Base-by-base conservation (phyloP, 1,140 invertebrate genomes). In the Eulimnadia texana region DNA sequence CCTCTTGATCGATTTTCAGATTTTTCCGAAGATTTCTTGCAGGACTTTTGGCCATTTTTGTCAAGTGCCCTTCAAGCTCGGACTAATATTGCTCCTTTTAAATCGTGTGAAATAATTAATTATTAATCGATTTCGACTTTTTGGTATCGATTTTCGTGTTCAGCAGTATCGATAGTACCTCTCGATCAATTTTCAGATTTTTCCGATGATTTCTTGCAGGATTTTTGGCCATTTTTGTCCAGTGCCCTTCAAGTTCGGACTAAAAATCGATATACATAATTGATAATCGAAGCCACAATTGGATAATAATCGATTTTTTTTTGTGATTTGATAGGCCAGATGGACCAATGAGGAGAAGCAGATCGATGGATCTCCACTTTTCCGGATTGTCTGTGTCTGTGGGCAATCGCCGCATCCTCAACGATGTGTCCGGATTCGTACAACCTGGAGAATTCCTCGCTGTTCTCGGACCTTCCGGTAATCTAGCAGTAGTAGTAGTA, bases 401-500 rank as follows among this genome's bases (percentile, higher is more conserved):
- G 63, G 75, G 75, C 63, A 78, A 78, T 63, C 78, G 81, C 63
- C 74, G 75, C n/a, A 83, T 88, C 58, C 77, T 88, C 54, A 75
- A 78, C 64, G 81, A 85, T 72, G 80, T 89, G 66, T 83, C 80
- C 68, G 86, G 86, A 27, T 72, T 83, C 61, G 85, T 85, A 60
- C 79, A 81, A 67, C 86, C 87, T 3, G 87, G 88, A 50, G 83
- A 89, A 71, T 74, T 91, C 20, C 72, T 90, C 63, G 88, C 86
- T 63, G 81, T 90, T 22, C 88, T 91, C 84, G 88, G 88, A 63
- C 85, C 87, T 11, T 86, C 84, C 67, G 87, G 87, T 82, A 72
- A 72, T 64, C 64, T 47, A 11, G 1, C 20, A 29, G 29, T 51
- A 27, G 16, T 52, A 57, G 20, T 63, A 42, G 57, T 51, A 47